Base-by-base conservation (phyloP, 2,888 invertebrate genomes). In the Drosophila colorata region DNA sequence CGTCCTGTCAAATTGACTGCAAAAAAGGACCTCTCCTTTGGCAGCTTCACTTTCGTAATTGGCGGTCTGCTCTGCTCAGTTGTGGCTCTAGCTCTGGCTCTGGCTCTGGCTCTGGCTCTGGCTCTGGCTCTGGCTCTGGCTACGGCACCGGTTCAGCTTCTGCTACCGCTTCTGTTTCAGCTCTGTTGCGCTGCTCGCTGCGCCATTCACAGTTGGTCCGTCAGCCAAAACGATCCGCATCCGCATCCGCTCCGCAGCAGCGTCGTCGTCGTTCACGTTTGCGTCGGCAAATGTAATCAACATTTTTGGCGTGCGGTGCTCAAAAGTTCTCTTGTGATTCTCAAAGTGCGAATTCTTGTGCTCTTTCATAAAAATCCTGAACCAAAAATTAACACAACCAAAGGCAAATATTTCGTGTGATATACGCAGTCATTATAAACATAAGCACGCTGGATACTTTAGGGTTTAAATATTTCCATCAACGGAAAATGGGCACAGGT, bases 401-500 rank as follows among this genome's bases (percentile, higher is more conserved):
- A 28, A 37, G n/a, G 13, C 23, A 52, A 56, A 20, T 60, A 28
- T 37, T 53, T 74, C 49, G 16, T 33, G 46, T 59, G 47, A 13
- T 16, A 4, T 8, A 31, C 31, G 35, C 23, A 38, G 38, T 28
- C 20, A 16, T 13, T n/a, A 47, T 38, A 35, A 67, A 82, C 52
- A 40, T 38, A 59, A 69, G 60, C 92, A 90, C 74, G 83, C 92
- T 92, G 92, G 92, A 92, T 92, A 91, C 92, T 64, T 80, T 92
- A 80, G 91, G 92, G 76, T 92, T 92, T 77, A 92, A 92, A 89
- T 92, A 91, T 80, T 92, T 92, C 90, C 91, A 92, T 88, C 91
- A 91, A 68, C 89, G 92, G 88, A 92, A 92, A 92, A 92, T 92
- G 92, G 92, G 92, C 74, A 92, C 92, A 90, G 92, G 92, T 91